Evolutionary conservation across 1,140 invertebrate genomes (phyloP).

Genomic region (Phenacoccus solenopsis): DNA sequence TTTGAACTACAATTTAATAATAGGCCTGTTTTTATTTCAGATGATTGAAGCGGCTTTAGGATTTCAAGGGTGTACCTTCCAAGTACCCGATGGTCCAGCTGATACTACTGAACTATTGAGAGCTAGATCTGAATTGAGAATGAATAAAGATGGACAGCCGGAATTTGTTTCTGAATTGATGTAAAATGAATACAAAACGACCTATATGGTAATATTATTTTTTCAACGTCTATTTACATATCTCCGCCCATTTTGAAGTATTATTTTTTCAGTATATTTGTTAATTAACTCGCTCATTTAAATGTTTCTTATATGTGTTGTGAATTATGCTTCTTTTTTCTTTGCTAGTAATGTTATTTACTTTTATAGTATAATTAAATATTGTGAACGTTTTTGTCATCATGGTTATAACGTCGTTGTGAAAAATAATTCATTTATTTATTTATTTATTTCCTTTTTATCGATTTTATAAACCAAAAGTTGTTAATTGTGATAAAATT

Average conservation of each 20-base stretch:
- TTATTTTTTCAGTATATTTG: too few relatives aligned
- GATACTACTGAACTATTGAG: slow-evolving; percentile 30
- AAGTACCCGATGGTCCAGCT: slow-evolving; percentile 39
- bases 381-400: too few relatives aligned
- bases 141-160: slow-evolving; percentile 6
- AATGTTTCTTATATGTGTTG: too few relatives aligned
- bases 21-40: slow-evolving; percentile 35
- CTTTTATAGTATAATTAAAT: too few relatives aligned
- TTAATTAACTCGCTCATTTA: too few relatives aligned
- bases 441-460: neutral
- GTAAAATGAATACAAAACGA: neutral
- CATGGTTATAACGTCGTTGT: too few relatives aligned
- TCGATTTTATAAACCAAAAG: neutral
- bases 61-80: slow-evolving; percentile 58
- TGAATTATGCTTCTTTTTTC: neutral
- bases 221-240: too few relatives aligned
- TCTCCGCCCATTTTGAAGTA: too few relatives aligned
- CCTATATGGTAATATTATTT: too few relatives aligned
- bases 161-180: slow-evolving; percentile 1
- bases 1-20: neutral
- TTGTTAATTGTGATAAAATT: neutral
- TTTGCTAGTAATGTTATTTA: too few relatives aligned
- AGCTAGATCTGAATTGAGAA: slow-evolving; percentile 27
- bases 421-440: too few relatives aligned
- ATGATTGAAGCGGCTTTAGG: slow-evolving; percentile 49